Conservation (phyloP, 2,113 vertebrate species). For the Bucco capensis region DNA sequence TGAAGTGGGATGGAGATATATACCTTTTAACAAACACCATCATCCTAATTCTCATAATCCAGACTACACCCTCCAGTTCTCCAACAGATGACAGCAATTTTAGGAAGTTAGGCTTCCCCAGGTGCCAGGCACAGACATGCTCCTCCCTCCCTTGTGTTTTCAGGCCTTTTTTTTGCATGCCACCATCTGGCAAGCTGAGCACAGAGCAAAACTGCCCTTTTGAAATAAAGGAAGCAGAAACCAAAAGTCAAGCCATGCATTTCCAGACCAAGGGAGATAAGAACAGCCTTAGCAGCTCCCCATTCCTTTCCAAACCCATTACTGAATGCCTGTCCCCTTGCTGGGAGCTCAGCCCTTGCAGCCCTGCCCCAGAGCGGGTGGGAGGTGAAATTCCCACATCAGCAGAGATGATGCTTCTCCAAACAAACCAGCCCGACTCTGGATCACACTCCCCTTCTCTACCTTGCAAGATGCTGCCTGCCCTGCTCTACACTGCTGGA, state of each 20-base stretch:
- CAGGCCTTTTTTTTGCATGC: background rate
- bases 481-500: background rate
- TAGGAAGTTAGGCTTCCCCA: background rate
- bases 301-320: background rate
- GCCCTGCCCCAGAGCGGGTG: background rate
- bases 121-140: background rate
- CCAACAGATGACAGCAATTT: background rate
- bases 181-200: background rate
- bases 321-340: rapidly evolving
- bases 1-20: background rate
- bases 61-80: background rate
- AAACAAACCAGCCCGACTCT: rapidly evolving
- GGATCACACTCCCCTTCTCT: background rate
- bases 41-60: background rate
- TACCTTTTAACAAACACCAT: background rate
- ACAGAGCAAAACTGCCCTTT: background rate
- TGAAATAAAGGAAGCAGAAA: background rate
- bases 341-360: background rate
- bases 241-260: background rate
- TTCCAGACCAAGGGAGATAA: background rate
- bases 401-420: rapidly evolving
- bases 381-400: background rate
- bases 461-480: background rate
- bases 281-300: background rate
- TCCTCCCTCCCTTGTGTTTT: background rate